Conservation (phyloP, 2,797 vertebrate species). For the Falco columbarius region DNA sequence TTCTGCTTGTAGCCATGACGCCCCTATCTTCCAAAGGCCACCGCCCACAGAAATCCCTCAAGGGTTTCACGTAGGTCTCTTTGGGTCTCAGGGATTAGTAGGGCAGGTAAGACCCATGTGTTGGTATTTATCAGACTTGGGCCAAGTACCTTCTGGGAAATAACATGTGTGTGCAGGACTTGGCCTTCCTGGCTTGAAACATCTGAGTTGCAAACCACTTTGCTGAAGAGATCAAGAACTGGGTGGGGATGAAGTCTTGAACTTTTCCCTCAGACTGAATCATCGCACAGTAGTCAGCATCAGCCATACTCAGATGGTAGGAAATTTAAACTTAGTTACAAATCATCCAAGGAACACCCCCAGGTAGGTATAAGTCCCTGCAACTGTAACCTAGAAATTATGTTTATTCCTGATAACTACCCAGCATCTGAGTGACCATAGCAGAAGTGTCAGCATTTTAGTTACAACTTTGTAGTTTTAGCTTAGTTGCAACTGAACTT, state of each 20-base stretch:
- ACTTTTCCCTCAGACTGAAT: neutral
- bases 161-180: neutral
- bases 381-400: neutral
- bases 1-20: neutral
- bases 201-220: neutral
- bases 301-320: rapidly evolving
- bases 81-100: neutral
- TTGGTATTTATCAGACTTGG: neutral
- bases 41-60: neutral
- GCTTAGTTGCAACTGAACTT: neutral
- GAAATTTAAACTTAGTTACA: neutral
- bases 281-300: neutral
- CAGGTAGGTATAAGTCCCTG: neutral
- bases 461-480: neutral
- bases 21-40: neutral
- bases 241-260: neutral
- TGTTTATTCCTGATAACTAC: neutral
- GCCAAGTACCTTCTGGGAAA: neutral
- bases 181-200: neutral
- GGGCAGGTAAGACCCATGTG: neutral
- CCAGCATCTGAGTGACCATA: neutral
- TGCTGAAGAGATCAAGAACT: neutral
- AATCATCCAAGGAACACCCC: neutral
- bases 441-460: neutral
- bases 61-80: neutral